These are phyloP conservation scores for Philereme vetulata DNA, from an alignment of 2,888 invertebrate species.

Conservation along the genomic window DNA sequence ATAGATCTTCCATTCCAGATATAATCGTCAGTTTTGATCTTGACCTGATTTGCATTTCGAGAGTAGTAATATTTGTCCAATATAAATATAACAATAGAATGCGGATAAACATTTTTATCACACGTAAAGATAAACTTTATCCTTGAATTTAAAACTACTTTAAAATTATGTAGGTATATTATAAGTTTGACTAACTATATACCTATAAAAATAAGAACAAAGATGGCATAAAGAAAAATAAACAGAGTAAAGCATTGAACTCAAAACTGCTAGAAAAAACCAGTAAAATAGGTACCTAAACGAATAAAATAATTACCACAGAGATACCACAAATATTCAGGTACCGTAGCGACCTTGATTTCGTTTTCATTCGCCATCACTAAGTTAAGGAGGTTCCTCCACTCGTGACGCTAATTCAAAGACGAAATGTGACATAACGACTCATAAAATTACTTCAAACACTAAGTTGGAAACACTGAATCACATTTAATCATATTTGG, in stretches of 20 bases:
- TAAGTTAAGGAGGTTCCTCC: conserved; percentile 27
- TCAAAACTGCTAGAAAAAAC: not conserved
- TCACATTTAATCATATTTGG: conserved; percentile 33
- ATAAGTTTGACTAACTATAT: no score
- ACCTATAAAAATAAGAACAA: not conserved
- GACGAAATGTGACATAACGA: conserved; percentile 60
- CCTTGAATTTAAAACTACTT: conserved; percentile 2
- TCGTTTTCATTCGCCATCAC: conserved; percentile 69
- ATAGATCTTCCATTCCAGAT: conserved; percentile 46
- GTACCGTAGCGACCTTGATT: conserved; percentile 77
- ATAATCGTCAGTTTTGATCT: conserved; percentile 58
- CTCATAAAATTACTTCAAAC: conserved; percentile 28
- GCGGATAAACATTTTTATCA: not conserved
- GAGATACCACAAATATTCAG: conserved; percentile 68
- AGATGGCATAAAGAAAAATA: not conserved
- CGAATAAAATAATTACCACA: conserved; percentile 45
- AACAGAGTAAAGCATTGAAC: not conserved
- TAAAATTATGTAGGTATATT: not conserved
- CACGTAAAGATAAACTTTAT: not conserved
- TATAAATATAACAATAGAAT: conserved; percentile 22
- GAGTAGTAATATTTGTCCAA: conserved; percentile 47
- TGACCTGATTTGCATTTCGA: conserved; percentile 71
- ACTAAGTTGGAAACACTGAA: conserved; percentile 17
- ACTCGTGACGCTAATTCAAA: conserved; percentile 53
- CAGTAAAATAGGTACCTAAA: not conserved